phyloP scores from a whole-genome alignment of 2,113 vertebrate genomes.

The Vimba vimba region DNA sequence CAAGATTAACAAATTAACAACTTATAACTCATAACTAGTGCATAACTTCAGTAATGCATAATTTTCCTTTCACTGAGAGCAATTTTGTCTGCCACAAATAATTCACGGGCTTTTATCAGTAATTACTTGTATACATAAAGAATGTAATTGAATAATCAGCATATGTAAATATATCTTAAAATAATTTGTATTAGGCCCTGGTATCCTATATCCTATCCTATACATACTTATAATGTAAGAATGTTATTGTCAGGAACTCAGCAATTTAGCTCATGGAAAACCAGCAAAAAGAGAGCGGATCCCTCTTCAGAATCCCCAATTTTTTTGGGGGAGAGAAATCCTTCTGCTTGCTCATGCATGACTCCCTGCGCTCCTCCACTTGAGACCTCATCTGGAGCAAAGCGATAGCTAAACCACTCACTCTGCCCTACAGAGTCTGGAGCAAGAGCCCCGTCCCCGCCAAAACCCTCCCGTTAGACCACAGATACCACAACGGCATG shows the following conservation, averaged over 20 bases:
- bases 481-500: not conserved
- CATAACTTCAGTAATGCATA: not conserved
- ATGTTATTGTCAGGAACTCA: not conserved
- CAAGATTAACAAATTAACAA: not conserved
- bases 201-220: not conserved
- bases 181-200: not conserved
- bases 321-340: not conserved
- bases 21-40: not conserved
- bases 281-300: not conserved
- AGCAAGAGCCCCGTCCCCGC: not conserved
- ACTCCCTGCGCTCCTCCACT: slow-evolving; percentile 28
- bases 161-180: not conserved
- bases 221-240: not conserved
- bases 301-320: not conserved
- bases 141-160: not conserved
- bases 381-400: slow-evolving; percentile 24
- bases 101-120: not conserved
- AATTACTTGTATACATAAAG: not conserved
- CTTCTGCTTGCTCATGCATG: not conserved
- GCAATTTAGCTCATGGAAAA: not conserved
- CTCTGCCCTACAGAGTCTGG: slow-evolving; percentile 22
- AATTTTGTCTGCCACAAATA: not conserved
- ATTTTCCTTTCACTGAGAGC: not conserved
- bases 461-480: slow-evolving; percentile 34
- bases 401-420: slow-evolving; percentile 36